Evolutionary conservation across 2,113 vertebrate species (phyloP).

Genomic region (Syrrhaptes paradoxus): DNA sequence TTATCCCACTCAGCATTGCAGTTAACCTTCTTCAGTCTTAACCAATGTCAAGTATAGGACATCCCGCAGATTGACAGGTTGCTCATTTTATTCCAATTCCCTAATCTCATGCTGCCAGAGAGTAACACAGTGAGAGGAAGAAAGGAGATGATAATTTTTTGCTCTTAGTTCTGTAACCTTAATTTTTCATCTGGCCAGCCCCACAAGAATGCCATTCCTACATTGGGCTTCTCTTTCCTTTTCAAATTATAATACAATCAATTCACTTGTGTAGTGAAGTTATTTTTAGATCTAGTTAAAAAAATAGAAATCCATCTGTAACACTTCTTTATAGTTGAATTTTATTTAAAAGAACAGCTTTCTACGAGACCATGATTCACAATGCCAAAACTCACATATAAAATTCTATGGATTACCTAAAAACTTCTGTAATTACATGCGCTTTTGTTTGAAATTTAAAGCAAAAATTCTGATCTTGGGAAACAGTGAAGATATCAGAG

Average conservation of each 20-base stretch:
- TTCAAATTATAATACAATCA: not conserved
- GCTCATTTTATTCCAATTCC: slow-evolving; percentile 58
- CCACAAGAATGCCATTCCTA: not conserved
- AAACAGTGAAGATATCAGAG: not conserved
- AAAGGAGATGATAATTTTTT: slow-evolving; percentile 38
- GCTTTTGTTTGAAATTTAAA: not conserved
- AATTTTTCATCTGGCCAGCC: slow-evolving; percentile 24
- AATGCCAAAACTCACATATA: not conserved
- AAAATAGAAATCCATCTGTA: not conserved
- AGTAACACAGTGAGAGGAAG: slow-evolving; percentile 40
- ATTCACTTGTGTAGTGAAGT: not conserved
- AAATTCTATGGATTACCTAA: not conserved
- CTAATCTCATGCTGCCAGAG: slow-evolving; percentile 34
- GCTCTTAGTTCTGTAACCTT: not conserved
- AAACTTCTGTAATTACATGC: not conserved
- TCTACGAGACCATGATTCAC: not conserved
- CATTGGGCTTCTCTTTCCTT: not conserved
- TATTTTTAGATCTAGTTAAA: not conserved
- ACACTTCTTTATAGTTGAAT: not conserved
- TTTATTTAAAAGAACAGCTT: not conserved
- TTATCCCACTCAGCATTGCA: not conserved
- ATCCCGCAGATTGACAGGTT: slow-evolving; percentile 43
- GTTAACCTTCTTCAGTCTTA: not conserved
- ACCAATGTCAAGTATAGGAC: slow-evolving; percentile 41
- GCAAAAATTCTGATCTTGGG: not conserved